Evolutionary conservation across 2,797 vertebrate genomes (phyloP).

Genomic region (Stomatorhinus walkeri): DNA sequence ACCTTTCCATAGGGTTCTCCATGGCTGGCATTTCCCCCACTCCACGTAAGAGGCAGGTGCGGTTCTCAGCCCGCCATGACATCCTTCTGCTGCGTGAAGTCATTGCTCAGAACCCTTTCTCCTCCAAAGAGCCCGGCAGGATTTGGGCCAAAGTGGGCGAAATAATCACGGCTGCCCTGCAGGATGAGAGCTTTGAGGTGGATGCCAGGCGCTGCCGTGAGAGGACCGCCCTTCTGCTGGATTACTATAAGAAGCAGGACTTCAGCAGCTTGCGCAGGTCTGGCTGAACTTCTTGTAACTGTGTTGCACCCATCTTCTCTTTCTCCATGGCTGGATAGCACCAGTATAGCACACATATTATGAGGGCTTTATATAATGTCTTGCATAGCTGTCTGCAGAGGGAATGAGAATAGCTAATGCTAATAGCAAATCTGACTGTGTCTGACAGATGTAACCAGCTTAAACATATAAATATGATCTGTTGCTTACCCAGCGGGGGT

Average conservation of each 20-base stretch:
- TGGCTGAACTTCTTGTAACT: conserved; percentile 3
- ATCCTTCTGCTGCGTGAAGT: conserved; percentile 67
- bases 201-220: conserved; percentile 66
- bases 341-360: neutral
- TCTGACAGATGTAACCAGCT: neutral
- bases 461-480: neutral
- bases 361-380: neutral
- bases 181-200: conserved; percentile 69
- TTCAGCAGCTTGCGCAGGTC: conserved; percentile 66
- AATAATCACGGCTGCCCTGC: conserved; percentile 60
- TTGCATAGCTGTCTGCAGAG: neutral
- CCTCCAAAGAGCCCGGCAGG: conserved; percentile 62
- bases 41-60: conserved; percentile 66
- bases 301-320: neutral
- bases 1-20: conserved; percentile 47
- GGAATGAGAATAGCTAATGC: neutral
- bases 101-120: conserved; percentile 65
- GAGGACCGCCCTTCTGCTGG: conserved; percentile 66
- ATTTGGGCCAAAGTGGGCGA: conserved; percentile 66
- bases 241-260: conserved; percentile 73
- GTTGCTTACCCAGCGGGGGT: neutral
- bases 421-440: neutral
- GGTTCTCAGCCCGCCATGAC: conserved; percentile 68
- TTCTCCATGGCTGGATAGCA: neutral
- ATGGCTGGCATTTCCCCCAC: conserved; percentile 52